Evolutionary conservation across 2,113 vertebrate genomes (phyloP), one percentile per base, ranked within the genome.

Genomic region (Centropus unirufus): DNA sequence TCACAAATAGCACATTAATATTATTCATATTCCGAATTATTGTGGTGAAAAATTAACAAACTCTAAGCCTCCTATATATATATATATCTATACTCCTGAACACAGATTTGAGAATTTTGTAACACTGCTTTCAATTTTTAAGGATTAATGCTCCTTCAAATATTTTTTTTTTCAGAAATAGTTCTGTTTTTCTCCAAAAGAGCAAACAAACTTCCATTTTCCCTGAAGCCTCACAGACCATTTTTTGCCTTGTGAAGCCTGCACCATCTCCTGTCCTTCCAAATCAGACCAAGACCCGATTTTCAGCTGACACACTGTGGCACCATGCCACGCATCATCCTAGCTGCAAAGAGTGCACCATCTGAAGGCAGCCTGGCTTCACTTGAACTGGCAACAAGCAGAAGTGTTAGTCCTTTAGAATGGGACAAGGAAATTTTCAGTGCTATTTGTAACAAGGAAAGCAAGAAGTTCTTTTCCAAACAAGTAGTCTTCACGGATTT

Each of bases 171-270:
- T 59, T 83, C n/a, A 67, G 21, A 47, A 91, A 51, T 3, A 63
- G 34, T 9, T 63, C 9, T 3, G n/a, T 21, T 94, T 61, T 76
- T 24, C 49, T 76, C 46, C 46, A 47, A 54, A 94, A 61, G 11
- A 74, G 27, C 36, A 79, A 57, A 10, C 12, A 68, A 58, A 17
- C 14, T 61, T 47, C 12, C 39, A 12, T 21, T 40, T 72, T n/a
- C 74, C 39, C 67, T 20, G 44, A 16, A 7, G 47, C 78, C 70
- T 10, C 0, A 0, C 7, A 12, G 32, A 15, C 1, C 1, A 0
- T 3, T 72, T 72, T 67, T 46, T 42, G 21, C 30, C 80, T 78
- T 7, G 10, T 66, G 70, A 87, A 76, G 39, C 27, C 74, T n/a
- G 42, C 24, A 70, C 17, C 27, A 32, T 12, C 34, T 75, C 52